These are phyloP conservation scores for Amniataba percoides DNA, from an alignment of 2,797 vertebrate species.

Conservation along the genomic window DNA sequence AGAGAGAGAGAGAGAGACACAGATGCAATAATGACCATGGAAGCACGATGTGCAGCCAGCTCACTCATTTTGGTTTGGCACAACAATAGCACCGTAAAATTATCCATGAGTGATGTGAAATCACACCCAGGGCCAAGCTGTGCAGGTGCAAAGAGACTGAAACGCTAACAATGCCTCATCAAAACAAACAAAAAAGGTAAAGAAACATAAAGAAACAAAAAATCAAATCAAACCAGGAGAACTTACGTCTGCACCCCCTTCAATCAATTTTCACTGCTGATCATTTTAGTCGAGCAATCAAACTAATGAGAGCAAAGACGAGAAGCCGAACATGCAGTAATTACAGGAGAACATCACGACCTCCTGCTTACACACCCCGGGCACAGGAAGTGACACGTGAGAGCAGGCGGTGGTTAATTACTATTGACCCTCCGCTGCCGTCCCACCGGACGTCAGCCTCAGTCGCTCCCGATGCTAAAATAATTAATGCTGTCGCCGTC, in stretches of 20 bases:
- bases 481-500: conserved; percentile 83
- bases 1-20: not conserved
- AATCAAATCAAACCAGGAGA: conserved; percentile 2
- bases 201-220: not conserved
- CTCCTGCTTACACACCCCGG: conserved; percentile 62
- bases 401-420: conserved; percentile 85
- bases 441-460: conserved; percentile 78
- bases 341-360: conserved; percentile 66
- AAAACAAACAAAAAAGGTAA: conserved; percentile 3
- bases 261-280: conserved; percentile 35
- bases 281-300: conserved; percentile 49
- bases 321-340: conserved; percentile 62
- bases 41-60: conserved; percentile 41
- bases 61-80: conserved; percentile 31
- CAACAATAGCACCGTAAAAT: conserved; percentile 41
- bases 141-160: conserved; percentile 30
- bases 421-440: conserved; percentile 73
- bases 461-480: conserved; percentile 72
- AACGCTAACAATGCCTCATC: not conserved
- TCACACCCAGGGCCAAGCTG: conserved; percentile 16
- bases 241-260: not conserved
- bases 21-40: conserved; percentile 18
- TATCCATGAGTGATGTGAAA: conserved; percentile 34
- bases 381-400: conserved; percentile 84
- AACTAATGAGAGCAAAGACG: conserved; percentile 61